Evolutionary conservation across 2,113 vertebrate species (phyloP), one percentile per base, ranked within the genome.

Genomic region (Tauraco erythrolophus): DNA sequence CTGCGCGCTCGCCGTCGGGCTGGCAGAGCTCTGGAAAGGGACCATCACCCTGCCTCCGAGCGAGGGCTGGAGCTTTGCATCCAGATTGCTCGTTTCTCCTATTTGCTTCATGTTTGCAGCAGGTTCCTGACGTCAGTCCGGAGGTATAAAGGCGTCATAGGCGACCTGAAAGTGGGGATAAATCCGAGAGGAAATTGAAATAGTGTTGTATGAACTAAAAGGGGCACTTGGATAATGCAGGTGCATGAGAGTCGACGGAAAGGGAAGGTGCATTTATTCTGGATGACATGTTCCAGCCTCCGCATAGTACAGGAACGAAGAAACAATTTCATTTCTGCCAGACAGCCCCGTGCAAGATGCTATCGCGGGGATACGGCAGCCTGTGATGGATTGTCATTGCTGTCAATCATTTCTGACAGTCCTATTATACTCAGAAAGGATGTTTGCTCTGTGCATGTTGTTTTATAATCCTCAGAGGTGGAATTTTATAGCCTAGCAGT

Each of bases 401-500:
- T 97, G 98, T 95, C 98, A 97, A 71, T 98, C 98, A 97, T 62
- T 91, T 11, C 92, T 89, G 89, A 88, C 84, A 94, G 51, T 43
- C 97, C 97, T 66, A 51, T 97, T 94, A 91, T 92, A 61, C 95
- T 80, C 18, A 31, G 94, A 74, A 94, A 96, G 90, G 74, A 95
- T 89, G 95, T 94, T 92, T 97, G 97, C 92, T 96, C 93, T 84
- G 71, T 77, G 85, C 61, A 19, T 71, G 83, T 96, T 94, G 96
- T 84, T 98, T 97, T 92, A 95, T 97, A 96, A 97, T 96, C 95
- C 98, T 98, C 96, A 24, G 92, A 97, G 97, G 97, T 95, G 83
- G 97, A 84, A 95, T 97, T 97, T 96, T 97, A 94, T 70, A 94
- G 95, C 95, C 92, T 37, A 71, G 92, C 83, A 62, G 85, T 81